Percentiles rank a stretch among this genome's conserved stretches.
phyloP scores from a whole-genome alignment of 2,888 invertebrate species.

The Stenichneumon culpator region DNA sequence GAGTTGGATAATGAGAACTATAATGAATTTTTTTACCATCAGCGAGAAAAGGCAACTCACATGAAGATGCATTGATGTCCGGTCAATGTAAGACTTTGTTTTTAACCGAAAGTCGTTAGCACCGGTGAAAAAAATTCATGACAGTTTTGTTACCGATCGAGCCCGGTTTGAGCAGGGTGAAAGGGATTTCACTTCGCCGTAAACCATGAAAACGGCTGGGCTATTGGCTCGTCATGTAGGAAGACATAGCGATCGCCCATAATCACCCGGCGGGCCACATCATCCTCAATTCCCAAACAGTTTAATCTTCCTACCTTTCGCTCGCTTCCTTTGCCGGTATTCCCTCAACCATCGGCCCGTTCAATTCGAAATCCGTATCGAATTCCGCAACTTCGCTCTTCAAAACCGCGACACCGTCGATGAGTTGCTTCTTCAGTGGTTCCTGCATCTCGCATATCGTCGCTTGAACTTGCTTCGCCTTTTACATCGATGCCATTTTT shows the following conservation, averaged over 20 bases:
- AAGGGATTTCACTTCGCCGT: too few species aligned
- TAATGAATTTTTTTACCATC: too few species aligned
- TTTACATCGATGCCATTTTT: slow-evolving; percentile 42
- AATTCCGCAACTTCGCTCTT: slow-evolving; percentile 89
- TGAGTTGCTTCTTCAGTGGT: slow-evolving; percentile 90
- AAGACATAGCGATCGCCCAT: too few species aligned
- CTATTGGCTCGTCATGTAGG: background rate
- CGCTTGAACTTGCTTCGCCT: slow-evolving; percentile 90
- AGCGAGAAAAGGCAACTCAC: too few species aligned
- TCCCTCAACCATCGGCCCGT: slow-evolving; percentile 95
- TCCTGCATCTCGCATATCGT: slow-evolving; percentile 91
- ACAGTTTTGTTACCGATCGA: too few species aligned
- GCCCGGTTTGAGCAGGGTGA: too few species aligned
- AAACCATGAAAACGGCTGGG: too few species aligned
- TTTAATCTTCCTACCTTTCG: slow-evolving; percentile 87
- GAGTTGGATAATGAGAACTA: too few species aligned
- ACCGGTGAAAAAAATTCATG: too few species aligned
- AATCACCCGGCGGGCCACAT: background rate
- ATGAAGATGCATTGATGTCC: too few species aligned
- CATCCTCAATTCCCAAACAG: background rate
- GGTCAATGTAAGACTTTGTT: too few species aligned
- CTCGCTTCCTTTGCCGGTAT: slow-evolving; percentile 94
- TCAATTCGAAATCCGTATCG: slow-evolving; percentile 90
- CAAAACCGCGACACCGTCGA: slow-evolving; percentile 90
- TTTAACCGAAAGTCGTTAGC: too few species aligned